Base-by-base conservation (phyloP, 2,888 invertebrate species). In the Tenthredo notha region DNA sequence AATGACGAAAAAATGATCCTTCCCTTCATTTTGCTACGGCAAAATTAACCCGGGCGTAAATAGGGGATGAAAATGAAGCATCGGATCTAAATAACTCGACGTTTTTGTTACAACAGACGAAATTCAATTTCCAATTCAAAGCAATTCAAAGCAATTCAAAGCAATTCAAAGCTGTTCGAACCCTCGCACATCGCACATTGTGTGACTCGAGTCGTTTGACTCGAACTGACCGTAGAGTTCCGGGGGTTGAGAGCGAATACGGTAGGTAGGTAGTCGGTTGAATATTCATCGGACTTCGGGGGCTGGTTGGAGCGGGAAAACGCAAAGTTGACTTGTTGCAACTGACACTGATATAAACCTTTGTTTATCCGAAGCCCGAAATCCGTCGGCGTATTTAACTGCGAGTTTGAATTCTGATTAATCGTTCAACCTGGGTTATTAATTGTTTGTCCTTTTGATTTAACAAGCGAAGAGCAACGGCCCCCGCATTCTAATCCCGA, bases 311-410 rank as follows among this genome's bases (percentile, higher is more conserved):
- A 37, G 58, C 15, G 37, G 29, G 40, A 40, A 43, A 37, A 10
- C 33, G 65, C 67, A 47, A 67, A 83, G 83, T 83, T 83, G 93
- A 93, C 93, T 93, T 92, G 93, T 93, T 93, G 93, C 92, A 92
- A 93, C 93, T 93, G 93, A 93, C 93, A 93, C 92, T 93, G 93
- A 93, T 91, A 91, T 92, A 92, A 91, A 92, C 92, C 93, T 93
- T 93, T 93, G 93, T 93, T 92, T 92, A 90, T 90, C 90, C 91
- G 70, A 50, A 50, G 21, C 43, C 61, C 84, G 85, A 77, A 78
- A 67, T 58, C 67, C 85, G 77, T 47, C 78, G 88, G 90, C n/a
- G 90, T 90, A 90, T 91, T 91, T 92, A 92, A 90, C 91, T 89
- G 87, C 89, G 90, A 91, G 91, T 92, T 72, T 91, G 91, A 91